Evolutionary conservation across 2,113 vertebrate species (phyloP).

Genomic region (Lathamus discolor): DNA sequence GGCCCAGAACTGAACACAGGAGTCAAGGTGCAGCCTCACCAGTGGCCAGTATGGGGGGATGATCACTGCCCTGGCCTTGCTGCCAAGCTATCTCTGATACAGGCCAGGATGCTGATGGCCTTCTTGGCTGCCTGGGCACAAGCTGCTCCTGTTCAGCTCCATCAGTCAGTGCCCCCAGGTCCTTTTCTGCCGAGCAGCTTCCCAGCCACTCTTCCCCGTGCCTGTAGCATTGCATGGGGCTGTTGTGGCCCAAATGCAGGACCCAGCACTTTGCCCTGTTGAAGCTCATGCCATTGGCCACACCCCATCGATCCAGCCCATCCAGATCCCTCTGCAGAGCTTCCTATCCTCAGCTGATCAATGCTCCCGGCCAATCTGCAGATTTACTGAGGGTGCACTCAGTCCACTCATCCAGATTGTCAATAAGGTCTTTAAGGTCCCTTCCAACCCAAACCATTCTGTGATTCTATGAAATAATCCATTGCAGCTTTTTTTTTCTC

Average conservation of each 20-base stretch:
- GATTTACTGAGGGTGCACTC: not conserved
- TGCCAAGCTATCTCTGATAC: not conserved
- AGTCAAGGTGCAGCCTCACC: not conserved
- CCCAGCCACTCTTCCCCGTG: not conserved
- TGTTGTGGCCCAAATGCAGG: not conserved
- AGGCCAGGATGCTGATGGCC: not conserved
- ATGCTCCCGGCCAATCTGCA: not conserved
- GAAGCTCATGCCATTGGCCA: not conserved
- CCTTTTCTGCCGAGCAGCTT: not conserved
- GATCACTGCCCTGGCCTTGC: not conserved
- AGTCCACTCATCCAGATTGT: not conserved
- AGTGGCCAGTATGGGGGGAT: not conserved
- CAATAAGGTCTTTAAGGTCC: not conserved
- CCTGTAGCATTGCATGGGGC: not conserved
- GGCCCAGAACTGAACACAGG: not conserved
- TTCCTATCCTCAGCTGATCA: not conserved
- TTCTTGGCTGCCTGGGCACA: not conserved
- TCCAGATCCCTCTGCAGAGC: not conserved
- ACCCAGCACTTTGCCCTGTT: not conserved
- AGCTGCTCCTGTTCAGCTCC: not conserved
- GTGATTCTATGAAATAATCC: not conserved
- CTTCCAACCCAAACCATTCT: not conserved
- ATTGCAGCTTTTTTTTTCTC: not conserved
- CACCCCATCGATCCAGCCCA: not conserved
- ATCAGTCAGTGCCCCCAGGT: not conserved